phyloP scores from a whole-genome alignment of 2,888 invertebrate genomes.

The Stomorhina lunata region DNA sequence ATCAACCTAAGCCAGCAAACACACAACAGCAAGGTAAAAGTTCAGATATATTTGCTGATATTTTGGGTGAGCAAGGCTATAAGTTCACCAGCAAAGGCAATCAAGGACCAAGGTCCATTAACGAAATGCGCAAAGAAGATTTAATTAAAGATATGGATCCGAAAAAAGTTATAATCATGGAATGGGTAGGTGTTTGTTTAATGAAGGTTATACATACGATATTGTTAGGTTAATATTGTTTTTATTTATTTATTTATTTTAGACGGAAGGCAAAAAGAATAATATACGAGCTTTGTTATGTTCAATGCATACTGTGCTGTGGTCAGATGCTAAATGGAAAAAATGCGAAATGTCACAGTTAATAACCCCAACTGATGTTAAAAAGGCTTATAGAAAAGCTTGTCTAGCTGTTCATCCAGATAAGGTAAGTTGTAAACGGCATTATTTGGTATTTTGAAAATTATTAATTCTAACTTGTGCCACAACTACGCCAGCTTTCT shows the following conservation, averaged over 20 bases:
- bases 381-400: slow-evolving; percentile 96
- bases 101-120: slow-evolving; percentile 91
- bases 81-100: slow-evolving; percentile 88
- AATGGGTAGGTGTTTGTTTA: slow-evolving; percentile 84
- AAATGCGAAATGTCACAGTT: slow-evolving; percentile 97
- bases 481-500: no score
- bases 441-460: no score
- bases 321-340: slow-evolving; percentile 96
- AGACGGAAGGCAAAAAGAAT: slow-evolving; percentile 97
- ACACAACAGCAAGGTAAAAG: slow-evolving; percentile 69
- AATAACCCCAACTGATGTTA: slow-evolving; percentile 95
- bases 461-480: no score
- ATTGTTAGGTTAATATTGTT: background rate
- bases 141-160: slow-evolving; percentile 94
- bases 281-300: slow-evolving; percentile 97
- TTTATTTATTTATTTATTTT: slow-evolving; percentile 48
- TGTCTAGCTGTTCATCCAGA: slow-evolving; percentile 99
- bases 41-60: slow-evolving; percentile 92
- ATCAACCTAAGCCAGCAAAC: slow-evolving; percentile 75
- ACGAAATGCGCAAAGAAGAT: slow-evolving; percentile 94
- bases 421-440: slow-evolving; percentile 86
- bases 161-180: slow-evolving; percentile 89
- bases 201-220: background rate
- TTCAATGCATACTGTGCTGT: slow-evolving; percentile 94
- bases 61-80: slow-evolving; percentile 94